These are phyloP conservation scores for Smittia aterrima DNA, from an alignment of 2,888 invertebrate genomes.

Conservation along the genomic window DNA sequence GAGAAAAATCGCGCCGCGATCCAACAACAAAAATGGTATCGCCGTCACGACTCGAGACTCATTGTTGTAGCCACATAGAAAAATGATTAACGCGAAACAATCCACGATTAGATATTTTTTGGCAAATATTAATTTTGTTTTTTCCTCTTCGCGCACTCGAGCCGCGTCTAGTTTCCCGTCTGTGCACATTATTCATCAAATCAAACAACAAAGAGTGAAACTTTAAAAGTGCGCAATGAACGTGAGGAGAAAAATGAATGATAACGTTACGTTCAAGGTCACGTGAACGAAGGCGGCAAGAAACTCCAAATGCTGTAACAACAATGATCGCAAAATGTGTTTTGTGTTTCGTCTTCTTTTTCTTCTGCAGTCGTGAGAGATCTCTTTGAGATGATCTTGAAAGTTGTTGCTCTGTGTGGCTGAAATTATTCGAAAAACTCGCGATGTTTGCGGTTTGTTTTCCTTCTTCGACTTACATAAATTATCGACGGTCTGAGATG, in stretches of 20 bases:
- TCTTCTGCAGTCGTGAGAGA: background rate
- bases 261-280: slow-evolving; percentile 15
- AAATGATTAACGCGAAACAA: slow-evolving; percentile 28
- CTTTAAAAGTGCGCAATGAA: background rate
- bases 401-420: background rate
- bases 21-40: slow-evolving; percentile 9
- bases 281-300: background rate
- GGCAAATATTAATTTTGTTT: slow-evolving; percentile 6
- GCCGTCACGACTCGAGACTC: too few species aligned
- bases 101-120: background rate
- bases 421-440: background rate
- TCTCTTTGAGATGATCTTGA: slow-evolving; percentile 27
- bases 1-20: background rate
- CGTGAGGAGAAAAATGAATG: background rate
- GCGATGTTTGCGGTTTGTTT: slow-evolving; percentile 8
- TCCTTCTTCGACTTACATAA: background rate
- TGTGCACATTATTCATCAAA: background rate
- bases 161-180: slow-evolving; percentile 1
- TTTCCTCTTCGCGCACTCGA: background rate
- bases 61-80: too few species aligned
- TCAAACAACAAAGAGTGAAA: background rate
- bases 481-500: background rate
- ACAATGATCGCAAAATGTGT: background rate
- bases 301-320: background rate
- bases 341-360: background rate